A percentile compares a stretch with the other conserved stretches of the same genome.
Evolutionary conservation across 2,797 vertebrate species (phyloP).

Genomic region (Eulemur mongoz): DNA sequence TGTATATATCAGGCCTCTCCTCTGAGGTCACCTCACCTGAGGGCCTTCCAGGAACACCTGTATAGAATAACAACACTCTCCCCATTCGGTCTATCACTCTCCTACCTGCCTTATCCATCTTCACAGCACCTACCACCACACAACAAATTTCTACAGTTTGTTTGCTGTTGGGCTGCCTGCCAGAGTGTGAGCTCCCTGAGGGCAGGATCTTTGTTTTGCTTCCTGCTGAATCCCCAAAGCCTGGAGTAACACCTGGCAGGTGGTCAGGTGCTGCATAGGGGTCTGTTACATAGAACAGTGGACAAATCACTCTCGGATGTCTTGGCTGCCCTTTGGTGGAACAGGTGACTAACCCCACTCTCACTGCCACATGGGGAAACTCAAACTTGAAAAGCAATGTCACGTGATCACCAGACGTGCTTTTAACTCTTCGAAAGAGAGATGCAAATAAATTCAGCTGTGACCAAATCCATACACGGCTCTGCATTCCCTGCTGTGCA

Average conservation of each 20-base stretch:
- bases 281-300: background rate
- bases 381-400: background rate
- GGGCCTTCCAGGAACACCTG: background rate
- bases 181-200: background rate
- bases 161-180: background rate
- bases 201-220: background rate
- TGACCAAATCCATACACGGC: background rate
- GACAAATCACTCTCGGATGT: background rate
- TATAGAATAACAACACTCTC: background rate
- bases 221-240: background rate
- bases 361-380: background rate
- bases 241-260: background rate
- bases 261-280: too few relatives aligned
- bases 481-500: background rate
- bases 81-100: background rate
- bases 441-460: background rate
- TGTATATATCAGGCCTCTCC: background rate
- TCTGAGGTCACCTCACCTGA: background rate
- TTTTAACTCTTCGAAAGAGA: background rate
- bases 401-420: background rate
- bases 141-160: background rate
- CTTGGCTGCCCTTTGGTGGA: background rate
- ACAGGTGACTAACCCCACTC: background rate
- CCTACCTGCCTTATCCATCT: background rate
- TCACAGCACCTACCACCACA: background rate